These are phyloP conservation scores for Theristicus caerulescens DNA, from an alignment of 2,113 vertebrate genomes.

Conservation along the genomic window DNA sequence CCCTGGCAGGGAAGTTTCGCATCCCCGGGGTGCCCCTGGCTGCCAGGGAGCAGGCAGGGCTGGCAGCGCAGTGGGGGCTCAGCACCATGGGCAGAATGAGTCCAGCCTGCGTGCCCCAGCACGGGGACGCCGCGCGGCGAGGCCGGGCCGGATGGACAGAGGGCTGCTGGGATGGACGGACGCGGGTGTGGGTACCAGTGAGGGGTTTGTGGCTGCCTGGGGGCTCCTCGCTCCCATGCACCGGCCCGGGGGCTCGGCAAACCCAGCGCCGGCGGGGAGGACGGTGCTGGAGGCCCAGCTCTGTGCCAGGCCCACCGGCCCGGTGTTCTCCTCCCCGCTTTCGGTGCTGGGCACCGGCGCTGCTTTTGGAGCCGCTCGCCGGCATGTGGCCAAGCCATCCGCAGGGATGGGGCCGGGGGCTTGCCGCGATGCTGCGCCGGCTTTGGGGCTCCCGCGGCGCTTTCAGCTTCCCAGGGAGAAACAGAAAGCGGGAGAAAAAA, in stretches of 20 bases:
- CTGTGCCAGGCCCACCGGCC: neutral
- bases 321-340: neutral
- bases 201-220: neutral
- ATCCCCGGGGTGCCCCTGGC: neutral
- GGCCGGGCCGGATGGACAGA: neutral
- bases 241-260: neutral
- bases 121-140: accelerated
- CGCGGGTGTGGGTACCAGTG: accelerated
- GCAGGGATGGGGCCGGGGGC: neutral
- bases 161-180: neutral
- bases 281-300: neutral
- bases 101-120: neutral
- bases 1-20: neutral
- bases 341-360: accelerated
- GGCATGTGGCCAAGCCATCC: accelerated
- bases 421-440: accelerated
- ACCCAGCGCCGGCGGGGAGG: accelerated
- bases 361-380: accelerated
- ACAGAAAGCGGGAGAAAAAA: neutral
- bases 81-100: neutral
- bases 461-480: neutral
- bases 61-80: neutral
- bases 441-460: neutral
- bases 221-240: neutral
- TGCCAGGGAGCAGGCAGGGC: neutral